Base-by-base conservation (phyloP, 1,140 invertebrate genomes). In the Anastatus disparis region DNA sequence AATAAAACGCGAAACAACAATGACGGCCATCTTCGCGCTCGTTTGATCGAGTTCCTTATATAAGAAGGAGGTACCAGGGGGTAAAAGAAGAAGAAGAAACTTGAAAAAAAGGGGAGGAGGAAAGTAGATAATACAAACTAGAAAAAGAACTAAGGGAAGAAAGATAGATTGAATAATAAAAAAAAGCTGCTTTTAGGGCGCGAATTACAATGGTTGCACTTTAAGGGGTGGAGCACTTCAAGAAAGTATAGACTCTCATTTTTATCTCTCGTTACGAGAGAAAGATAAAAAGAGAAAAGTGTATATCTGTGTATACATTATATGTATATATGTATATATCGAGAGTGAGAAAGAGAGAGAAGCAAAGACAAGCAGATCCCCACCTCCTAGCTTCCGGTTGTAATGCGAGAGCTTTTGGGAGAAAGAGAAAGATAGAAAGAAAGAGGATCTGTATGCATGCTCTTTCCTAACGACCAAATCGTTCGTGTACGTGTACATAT, bases 321-420 rank as follows among this genome's bases (percentile, higher is more conserved):
- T n/a, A n/a, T n/a, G n/a, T n/a, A n/a, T n/a, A n/a, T n/a, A n/a
- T n/a, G n/a, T n/a, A n/a, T n/a, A n/a, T n/a, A n/a, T n/a, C n/a
- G n/a, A 35, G 31, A 35, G 31, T 6, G 26, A 52, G 50, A 52
- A 27, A 52, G 50, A 52, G 50, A 52, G 50, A 52, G 22, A 27
- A 35, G 56, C n/a, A 4, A 13, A 3, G 40, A 35, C 35, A 29
- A 22, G 50, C 70, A 69, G 72, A 71, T 73, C 63, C 62, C 75
- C 78, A 75, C 76, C 77, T 74, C 72, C 46, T 65, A 58, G 67
- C 78, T 82, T 82, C 81, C 81, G 81, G 79, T 81, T 78, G 81
- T 81, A 82, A 82, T 75, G 76, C 77, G 81, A 82, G 80, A 72
- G 62, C 70, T 66, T 65, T 65, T 56, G 53, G n/a, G n/a, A n/a